Evolutionary conservation across 1,140 invertebrate genomes (phyloP).

Genomic region (Aphelenchoides fujianensis): DNA sequence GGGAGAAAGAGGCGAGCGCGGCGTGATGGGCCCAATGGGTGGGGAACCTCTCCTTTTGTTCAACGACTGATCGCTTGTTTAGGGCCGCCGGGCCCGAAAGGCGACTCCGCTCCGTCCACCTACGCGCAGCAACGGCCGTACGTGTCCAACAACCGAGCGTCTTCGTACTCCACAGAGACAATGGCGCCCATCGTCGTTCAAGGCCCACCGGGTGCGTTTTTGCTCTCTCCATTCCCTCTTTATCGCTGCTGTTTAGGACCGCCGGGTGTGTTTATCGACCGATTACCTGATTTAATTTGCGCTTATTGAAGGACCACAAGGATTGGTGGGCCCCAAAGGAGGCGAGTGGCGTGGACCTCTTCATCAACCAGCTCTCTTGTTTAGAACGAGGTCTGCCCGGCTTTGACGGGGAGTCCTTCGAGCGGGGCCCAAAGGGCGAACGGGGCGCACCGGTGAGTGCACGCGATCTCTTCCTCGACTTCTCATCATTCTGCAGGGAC

Average conservation of each 20-base stretch:
- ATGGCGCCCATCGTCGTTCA: constrained; percentile 33
- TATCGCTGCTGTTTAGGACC: constrained; percentile 18
- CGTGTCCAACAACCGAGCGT: constrained; percentile 5
- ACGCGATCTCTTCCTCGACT: constrained; percentile 20
- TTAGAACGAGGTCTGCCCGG: constrained; percentile 55
- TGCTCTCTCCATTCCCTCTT: not conserved
- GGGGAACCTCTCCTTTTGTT: not conserved
- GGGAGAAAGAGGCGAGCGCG: constrained; percentile 47
- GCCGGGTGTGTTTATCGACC: constrained; percentile 25
- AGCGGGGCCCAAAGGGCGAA: constrained; percentile 52
- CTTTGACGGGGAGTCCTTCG: constrained; percentile 61
- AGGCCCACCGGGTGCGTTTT: constrained; percentile 54
- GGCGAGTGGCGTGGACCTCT: too few relatives aligned
- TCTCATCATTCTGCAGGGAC: constrained; percentile 24
- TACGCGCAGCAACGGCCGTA: constrained; percentile 8
- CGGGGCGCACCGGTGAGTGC: constrained; percentile 38
- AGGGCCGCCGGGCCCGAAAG: constrained; percentile 51
- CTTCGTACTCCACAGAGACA: constrained; percentile 10
- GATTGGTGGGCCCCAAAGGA: too few relatives aligned
- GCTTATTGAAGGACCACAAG: too few relatives aligned
- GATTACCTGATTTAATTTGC: too few relatives aligned
- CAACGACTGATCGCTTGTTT: not conserved
- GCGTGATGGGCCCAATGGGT: constrained; percentile 21
- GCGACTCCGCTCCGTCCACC: constrained; percentile 17
- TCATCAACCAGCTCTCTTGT: too few relatives aligned